Conservation (phyloP, 2,797 vertebrate genomes). For the Schizopygopsis pylzovi region DNA sequence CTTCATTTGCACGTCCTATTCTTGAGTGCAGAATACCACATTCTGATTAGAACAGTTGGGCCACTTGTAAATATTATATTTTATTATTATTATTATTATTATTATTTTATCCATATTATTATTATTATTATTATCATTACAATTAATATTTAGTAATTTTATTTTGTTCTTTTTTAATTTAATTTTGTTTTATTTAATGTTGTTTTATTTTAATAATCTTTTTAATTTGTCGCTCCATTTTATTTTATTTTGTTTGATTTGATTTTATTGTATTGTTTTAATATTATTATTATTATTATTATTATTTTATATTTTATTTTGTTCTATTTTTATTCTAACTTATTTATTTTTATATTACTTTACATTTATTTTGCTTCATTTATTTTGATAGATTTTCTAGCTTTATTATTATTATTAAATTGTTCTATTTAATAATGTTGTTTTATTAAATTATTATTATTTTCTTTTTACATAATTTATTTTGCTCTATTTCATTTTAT, state of each 20-base stretch:
- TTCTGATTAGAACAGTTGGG: background rate
- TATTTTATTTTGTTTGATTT: background rate
- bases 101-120: background rate
- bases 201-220: no score
- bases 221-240: background rate
- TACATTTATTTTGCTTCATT: background rate
- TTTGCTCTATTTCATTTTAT: background rate
- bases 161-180: background rate
- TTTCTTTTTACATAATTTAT: background rate
- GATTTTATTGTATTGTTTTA: background rate
- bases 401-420: background rate
- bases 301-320: background rate
- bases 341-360: background rate
- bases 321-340: background rate
- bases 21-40: background rate
- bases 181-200: background rate
- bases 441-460: background rate
- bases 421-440: background rate
- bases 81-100: background rate
- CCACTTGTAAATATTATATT: background rate
- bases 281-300: background rate
- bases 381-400: background rate
- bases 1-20: constrained; percentile 8
- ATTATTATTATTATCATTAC: background rate
- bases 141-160: no score